Percentiles rank a stretch among this genome's conserved stretches.
Evolutionary conservation across 2,797 vertebrate species (phyloP).

Genomic region (Spinibarbus caldwelli): DNA sequence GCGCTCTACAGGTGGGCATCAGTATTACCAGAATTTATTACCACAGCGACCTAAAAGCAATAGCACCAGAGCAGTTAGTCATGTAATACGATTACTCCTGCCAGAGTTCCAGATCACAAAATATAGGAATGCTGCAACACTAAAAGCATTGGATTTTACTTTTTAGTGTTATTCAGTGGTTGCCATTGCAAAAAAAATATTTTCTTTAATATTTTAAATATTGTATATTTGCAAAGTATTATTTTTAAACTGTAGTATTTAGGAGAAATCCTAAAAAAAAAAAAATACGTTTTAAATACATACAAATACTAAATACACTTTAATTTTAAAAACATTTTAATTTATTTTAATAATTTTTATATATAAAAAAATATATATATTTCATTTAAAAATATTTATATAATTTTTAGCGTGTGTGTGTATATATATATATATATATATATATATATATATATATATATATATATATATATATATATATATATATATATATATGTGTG

Average conservation of each 20-base stretch:
- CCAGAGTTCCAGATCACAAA: slow-evolving; percentile 9
- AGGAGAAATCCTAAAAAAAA: background rate
- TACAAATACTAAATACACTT: background rate
- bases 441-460: no score
- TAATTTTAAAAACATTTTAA: background rate
- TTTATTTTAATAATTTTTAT: background rate
- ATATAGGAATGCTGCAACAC: background rate
- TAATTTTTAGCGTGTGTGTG: no score
- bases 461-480: no score
- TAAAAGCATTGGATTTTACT: background rate
- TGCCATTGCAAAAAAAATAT: background rate
- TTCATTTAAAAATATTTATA: no score
- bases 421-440: no score
- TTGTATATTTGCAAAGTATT: background rate
- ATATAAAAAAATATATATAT: no score
- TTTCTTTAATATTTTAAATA: no score
- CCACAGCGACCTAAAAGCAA: no score
- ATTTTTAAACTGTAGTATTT: background rate
- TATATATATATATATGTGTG: no score
- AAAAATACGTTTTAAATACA: background rate
- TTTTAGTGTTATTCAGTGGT: background rate
- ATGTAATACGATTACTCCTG: background rate
- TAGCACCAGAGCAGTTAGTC: slow-evolving; percentile 3
- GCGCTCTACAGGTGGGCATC: slow-evolving; percentile 89
- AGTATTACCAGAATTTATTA: background rate